Evolutionary conservation across 2,888 invertebrate genomes (phyloP), one percentile per base, ranked within the genome.

Genomic region (Altica lythri): DNA sequence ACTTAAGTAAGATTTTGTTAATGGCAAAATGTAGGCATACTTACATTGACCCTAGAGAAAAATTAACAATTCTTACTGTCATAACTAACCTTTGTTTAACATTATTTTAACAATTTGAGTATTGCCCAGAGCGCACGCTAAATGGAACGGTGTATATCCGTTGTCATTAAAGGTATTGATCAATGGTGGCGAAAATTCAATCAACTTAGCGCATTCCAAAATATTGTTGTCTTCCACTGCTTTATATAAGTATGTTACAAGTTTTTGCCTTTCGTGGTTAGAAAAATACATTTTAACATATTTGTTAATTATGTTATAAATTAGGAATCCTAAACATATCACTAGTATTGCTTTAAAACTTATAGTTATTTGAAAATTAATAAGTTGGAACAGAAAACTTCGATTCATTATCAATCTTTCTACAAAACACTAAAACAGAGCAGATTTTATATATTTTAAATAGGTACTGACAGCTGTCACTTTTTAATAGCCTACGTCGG

Each of bases 101-200:
- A 73, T 70, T 30, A 61, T 55, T 50, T 63, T 69, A 0, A 72
- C 69, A n/a, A 72, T 22, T 38, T 66, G 68, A 4, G 70, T 68
- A 47, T 70, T 66, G 13, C 69, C 72, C 42, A 61, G 65, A 14
- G 68, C 66, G 59, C 72, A 72, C 3, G 71, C 73, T 25, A 68
- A 55, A 48, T 64, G 57, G 57, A 68, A 68, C 9, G 68, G 67
- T 1, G 67, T 67, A 40, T 68, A 68, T 38, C 68, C 68, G 4
- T 53, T 50, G 2, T 53, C 51, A n/a, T 55, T 60, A 52, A 59
- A 65, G 10, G 46, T 45, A 46, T 67, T 67, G 18, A 64, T 60
- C 17, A 48, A 60, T 13, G 62, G 34, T 1, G 69, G 66, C 57
- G 64, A 56, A 29, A 59, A 60, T 43, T 61, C 50, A 14, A 70